These are phyloP conservation scores for Ennomos quercinarius DNA, from an alignment of 2,888 invertebrate genomes.

Conservation along the genomic window DNA sequence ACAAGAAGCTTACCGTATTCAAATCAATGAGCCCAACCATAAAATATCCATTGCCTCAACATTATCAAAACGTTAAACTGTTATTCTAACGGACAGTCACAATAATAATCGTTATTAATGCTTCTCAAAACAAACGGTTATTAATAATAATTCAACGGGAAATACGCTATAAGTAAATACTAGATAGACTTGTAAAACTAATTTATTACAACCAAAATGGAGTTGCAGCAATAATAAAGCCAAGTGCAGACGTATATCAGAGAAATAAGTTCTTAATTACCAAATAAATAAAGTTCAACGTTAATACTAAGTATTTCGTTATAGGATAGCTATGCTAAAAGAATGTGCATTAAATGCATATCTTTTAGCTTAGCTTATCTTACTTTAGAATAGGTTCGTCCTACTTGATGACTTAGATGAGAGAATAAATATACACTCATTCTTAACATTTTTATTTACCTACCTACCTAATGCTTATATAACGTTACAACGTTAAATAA, in stretches of 20 bases:
- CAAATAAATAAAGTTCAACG: background rate
- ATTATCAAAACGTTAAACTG: constrained; percentile 9
- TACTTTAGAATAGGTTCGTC: no score
- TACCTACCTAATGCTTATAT: no score
- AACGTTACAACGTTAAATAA: no score
- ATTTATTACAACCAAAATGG: constrained; percentile 25
- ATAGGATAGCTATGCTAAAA: no score
- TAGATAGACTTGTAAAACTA: constrained; percentile 34
- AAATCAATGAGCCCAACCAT: constrained; percentile 3
- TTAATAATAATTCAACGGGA: constrained; percentile 29
- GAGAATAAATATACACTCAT: no score
- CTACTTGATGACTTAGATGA: no score
- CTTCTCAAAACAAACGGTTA: constrained; percentile 31
- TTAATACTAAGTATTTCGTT: no score
- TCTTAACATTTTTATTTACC: no score
- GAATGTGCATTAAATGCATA: no score
- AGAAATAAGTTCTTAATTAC: background rate
- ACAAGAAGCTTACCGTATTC: background rate
- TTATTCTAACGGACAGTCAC: constrained; percentile 15
- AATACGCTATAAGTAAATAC: constrained; percentile 12
- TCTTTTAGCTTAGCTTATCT: no score
- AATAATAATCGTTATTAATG: constrained; percentile 22
- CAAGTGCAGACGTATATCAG: background rate
- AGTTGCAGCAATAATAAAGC: constrained; percentile 24
- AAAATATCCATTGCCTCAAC: constrained; percentile 7